Percentiles rank a stretch among this genome's conserved stretches.
These are phyloP conservation scores for Oreochromis niloticus DNA, from an alignment of 2,113 vertebrate genomes.

Conservation along the genomic window DNA sequence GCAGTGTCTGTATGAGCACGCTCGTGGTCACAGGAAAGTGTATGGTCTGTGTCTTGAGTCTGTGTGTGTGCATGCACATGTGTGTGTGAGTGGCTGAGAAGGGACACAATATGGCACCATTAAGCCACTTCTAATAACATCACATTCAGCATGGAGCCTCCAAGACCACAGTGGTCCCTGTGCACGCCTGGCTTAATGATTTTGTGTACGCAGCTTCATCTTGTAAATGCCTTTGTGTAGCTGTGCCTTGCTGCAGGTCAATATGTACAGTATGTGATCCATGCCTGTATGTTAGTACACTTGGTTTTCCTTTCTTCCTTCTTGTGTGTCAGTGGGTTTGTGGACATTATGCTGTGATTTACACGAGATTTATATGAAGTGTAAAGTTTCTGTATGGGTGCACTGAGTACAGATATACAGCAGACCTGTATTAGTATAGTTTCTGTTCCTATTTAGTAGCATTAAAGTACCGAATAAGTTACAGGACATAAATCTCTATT, in stretches of 20 bases:
- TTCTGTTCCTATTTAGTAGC: not conserved
- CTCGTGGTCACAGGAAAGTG: not conserved
- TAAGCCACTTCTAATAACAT: conserved; percentile 76
- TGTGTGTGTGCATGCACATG: not conserved
- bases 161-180: conserved; percentile 30
- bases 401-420: not conserved
- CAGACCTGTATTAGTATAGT: not conserved
- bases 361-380: not conserved
- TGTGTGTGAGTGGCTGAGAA: conserved; percentile 8
- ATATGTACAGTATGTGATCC: not conserved
- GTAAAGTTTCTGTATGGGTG: not conserved
- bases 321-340: not conserved
- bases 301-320: not conserved
- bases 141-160: conserved; percentile 54
- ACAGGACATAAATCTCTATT: not conserved
- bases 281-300: not conserved
- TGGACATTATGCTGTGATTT: not conserved
- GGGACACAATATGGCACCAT: conserved; percentile 70
- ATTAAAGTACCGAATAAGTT: not conserved
- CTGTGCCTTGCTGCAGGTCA: not conserved
- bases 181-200: not conserved
- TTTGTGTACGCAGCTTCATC: not conserved
- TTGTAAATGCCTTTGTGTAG: not conserved
- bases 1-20: not conserved
- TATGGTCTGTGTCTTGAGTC: conserved; percentile 3